These are phyloP conservation scores for Notarius quadriscutis DNA, from an alignment of 2,113 vertebrate species.

Conservation along the genomic window DNA sequence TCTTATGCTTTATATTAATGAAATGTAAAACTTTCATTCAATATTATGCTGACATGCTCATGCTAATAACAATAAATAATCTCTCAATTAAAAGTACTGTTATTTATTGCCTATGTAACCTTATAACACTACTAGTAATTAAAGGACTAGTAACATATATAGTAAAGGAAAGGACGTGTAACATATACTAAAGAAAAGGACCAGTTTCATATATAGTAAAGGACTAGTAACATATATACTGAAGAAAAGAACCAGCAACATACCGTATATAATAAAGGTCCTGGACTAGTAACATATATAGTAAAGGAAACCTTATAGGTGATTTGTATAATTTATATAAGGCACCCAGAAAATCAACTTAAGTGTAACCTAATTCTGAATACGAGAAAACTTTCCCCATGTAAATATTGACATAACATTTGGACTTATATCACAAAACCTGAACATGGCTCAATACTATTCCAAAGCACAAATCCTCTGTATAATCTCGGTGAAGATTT, in stretches of 20 bases:
- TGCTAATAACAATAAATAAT: neutral
- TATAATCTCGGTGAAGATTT: neutral
- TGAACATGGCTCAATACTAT: neutral
- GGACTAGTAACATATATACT: no score
- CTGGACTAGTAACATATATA: no score
- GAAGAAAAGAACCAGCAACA: no score
- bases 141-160: no score
- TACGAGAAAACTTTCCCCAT: no score
- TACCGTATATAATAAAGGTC: no score
- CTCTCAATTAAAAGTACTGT: neutral
- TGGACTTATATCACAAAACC: neutral
- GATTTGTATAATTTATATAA: neutral
- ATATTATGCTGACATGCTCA: neutral
- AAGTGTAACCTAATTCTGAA: neutral
- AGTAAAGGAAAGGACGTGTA: no score
- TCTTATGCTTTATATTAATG: neutral
- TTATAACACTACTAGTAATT: neutral
- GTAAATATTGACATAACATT: neutral
- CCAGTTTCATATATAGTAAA: no score
- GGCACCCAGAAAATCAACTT: neutral
- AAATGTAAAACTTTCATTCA: neutral
- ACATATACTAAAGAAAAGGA: no score
- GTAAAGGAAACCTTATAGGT: neutral
- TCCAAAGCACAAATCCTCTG: neutral
- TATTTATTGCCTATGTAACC: neutral